A percentile compares a stretch with the other conserved stretches of the same genome.
Conservation (phyloP, 2,113 vertebrate genomes). For the Aviceda subcristata region DNA sequence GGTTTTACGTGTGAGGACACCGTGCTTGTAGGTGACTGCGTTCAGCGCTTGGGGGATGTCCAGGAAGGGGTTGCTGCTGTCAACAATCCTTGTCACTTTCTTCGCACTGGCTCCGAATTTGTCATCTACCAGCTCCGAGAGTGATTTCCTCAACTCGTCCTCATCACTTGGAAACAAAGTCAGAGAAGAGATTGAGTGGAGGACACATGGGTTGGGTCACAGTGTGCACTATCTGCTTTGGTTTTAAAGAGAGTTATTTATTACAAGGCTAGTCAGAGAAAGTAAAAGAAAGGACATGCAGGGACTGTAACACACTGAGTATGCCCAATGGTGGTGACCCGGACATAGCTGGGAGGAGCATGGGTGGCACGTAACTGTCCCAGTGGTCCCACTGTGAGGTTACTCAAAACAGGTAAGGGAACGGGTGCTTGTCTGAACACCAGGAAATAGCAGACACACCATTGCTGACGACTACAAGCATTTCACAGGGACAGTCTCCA, state of each 20-base stretch:
- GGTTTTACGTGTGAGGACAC: constrained; percentile 91
- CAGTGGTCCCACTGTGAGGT: neutral
- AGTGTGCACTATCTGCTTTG: neutral
- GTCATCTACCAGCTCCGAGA: constrained; percentile 96
- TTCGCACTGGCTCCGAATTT: constrained; percentile 89
- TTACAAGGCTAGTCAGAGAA: neutral
- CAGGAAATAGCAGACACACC: neutral
- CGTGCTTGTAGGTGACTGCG: constrained; percentile 93
- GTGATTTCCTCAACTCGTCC: constrained; percentile 94
- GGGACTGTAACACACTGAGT: neutral
- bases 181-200: neutral
- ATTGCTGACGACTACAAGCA: neutral
- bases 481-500: neutral
- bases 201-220: neutral
- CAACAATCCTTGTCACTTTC: constrained; percentile 90
- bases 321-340: neutral
- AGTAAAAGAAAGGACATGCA: neutral
- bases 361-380: neutral
- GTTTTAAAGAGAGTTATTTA: neutral
- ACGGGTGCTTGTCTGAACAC: neutral
- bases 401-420: neutral
- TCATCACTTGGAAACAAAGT: constrained; percentile 83
- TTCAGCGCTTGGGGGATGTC: constrained; percentile 90
- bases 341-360: neutral
- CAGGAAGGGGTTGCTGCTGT: constrained; percentile 94